Evolutionary conservation across 2,797 vertebrate genomes (phyloP).

Genomic region (Onychomys leucogaster): DNA sequence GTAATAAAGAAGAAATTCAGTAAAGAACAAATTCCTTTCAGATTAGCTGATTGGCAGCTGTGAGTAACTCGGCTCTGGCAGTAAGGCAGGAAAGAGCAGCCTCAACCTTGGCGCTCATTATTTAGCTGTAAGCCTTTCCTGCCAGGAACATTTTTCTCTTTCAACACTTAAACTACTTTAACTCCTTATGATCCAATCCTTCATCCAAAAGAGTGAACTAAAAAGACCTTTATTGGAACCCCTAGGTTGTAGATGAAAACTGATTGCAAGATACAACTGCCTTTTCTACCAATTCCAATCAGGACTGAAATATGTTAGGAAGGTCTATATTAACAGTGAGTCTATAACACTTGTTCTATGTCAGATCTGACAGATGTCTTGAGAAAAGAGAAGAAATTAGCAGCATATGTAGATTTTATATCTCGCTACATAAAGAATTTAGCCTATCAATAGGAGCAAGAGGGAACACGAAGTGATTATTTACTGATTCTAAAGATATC

Average conservation of each 20-base stretch:
- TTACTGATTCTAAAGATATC: constrained; percentile 15
- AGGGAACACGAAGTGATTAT: not conserved
- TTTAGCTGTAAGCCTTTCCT: constrained; percentile 80
- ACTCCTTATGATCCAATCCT: constrained; percentile 71
- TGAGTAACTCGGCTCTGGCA: constrained; percentile 79
- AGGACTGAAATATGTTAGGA: not conserved
- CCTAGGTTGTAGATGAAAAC: constrained; percentile 6
- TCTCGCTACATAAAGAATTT: not conserved
- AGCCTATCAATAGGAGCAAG: not conserved
- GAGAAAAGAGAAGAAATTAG: not conserved
- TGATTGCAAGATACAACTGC: not conserved
- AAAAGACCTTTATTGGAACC: constrained; percentile 33
- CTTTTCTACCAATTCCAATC: not conserved
- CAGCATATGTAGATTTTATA: not conserved
- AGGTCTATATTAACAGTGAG: not conserved
- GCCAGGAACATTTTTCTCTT: constrained; percentile 73
- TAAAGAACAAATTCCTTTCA: constrained; percentile 84
- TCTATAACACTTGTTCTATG: not conserved
- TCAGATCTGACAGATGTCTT: not conserved
- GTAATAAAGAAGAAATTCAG: constrained; percentile 80
- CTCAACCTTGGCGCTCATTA: constrained; percentile 75
- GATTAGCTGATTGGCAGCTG: constrained; percentile 85
- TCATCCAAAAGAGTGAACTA: constrained; percentile 44
- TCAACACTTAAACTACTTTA: constrained; percentile 74
- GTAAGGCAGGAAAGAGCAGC: constrained; percentile 76